Percentiles rank a stretch among this genome's conserved stretches.
Evolutionary conservation across 2,113 vertebrate genomes (phyloP).

Genomic region (Atrichornis clamosus): DNA sequence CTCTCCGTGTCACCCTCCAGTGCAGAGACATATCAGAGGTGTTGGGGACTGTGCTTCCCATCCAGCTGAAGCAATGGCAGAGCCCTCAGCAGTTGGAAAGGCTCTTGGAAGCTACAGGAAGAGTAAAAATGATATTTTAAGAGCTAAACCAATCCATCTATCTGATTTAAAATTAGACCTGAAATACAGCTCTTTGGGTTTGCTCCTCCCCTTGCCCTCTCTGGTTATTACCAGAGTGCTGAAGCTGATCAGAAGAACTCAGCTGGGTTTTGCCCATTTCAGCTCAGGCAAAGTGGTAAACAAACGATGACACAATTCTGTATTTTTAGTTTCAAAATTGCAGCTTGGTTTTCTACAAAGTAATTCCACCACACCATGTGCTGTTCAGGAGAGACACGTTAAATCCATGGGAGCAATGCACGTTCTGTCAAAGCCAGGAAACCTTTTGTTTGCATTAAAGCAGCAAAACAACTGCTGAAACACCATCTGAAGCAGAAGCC

Average conservation of each 20-base stretch:
- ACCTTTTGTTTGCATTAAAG: neutral
- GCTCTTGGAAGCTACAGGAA: neutral
- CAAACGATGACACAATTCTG: fast-evolving
- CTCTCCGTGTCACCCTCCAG: fast-evolving
- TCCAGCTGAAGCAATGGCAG: fast-evolving
- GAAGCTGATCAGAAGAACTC: neutral
- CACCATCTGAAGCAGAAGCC: neutral
- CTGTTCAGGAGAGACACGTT: neutral
- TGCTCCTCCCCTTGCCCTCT: neutral
- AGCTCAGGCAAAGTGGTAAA: neutral
- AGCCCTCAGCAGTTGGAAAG: neutral
- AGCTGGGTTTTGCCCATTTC: neutral
- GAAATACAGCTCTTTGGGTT: neutral
- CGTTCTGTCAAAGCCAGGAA: neutral
- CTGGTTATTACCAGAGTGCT: neutral
- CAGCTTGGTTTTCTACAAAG: neutral
- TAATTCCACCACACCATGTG: neutral
- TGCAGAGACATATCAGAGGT: neutral
- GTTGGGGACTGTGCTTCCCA: fast-evolving
- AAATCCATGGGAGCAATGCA: neutral
- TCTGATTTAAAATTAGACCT: neutral
- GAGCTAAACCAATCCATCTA: neutral
- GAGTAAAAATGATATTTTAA: neutral
- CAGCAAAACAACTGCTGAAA: neutral
- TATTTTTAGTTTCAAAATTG: neutral